Evolutionary conservation across 2,113 vertebrate species (phyloP).

Genomic region (Sapayoa aenigma): DNA sequence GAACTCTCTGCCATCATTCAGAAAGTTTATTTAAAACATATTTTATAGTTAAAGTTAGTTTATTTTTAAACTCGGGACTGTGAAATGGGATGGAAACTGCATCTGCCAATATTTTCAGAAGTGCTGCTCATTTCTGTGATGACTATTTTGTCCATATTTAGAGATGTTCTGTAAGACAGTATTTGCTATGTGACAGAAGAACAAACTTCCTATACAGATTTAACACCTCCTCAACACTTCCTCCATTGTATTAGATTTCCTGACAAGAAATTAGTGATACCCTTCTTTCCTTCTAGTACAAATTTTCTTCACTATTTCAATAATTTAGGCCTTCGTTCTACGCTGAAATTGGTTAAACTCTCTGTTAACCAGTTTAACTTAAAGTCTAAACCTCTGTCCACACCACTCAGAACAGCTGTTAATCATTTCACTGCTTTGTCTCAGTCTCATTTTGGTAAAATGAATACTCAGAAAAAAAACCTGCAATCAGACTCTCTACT

Average conservation of each 20-base stretch:
- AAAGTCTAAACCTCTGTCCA: neutral
- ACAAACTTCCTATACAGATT: neutral
- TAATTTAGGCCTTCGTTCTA: neutral
- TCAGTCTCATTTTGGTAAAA: neutral
- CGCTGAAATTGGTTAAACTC: neutral
- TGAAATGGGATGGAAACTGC: neutral
- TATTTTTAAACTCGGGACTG: neutral
- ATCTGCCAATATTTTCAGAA: neutral
- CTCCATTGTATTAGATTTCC: neutral
- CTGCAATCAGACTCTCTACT: neutral
- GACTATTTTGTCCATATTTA: neutral
- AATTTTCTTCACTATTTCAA: neutral
- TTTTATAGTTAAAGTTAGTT: neutral
- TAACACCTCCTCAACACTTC: neutral
- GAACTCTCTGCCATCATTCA: neutral
- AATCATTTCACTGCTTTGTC: neutral
- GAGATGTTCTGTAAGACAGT: neutral
- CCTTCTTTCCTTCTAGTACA: neutral
- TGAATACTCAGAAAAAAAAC: neutral
- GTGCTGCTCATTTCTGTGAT: neutral
- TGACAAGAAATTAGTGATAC: neutral
- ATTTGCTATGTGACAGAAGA: neutral
- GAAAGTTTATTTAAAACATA: neutral
- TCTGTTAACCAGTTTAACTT: neutral
- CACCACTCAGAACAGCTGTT: neutral